phyloP scores from a whole-genome alignment of 2,113 vertebrate species.

The Clarias gariepinus region DNA sequence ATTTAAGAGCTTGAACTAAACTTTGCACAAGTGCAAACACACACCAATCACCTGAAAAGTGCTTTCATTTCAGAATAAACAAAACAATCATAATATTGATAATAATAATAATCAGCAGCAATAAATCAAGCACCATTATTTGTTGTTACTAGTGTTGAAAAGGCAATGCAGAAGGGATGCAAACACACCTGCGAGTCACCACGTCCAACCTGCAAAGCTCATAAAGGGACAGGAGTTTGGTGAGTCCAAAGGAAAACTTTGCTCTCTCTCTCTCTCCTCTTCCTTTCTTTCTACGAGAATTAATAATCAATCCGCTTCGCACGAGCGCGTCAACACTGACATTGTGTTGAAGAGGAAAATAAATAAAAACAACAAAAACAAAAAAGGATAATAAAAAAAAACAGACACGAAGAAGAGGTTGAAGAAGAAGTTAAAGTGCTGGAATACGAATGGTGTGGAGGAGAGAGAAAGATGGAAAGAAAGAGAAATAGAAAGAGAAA shows the following conservation, averaged over 20 bases:
- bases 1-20: not conserved
- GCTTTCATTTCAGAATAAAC: not conserved
- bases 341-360: not conserved
- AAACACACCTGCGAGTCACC: constrained; percentile 30
- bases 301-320: not conserved
- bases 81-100: not conserved
- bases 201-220: constrained; percentile 19
- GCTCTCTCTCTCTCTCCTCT: not conserved
- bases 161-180: not conserved
- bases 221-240: constrained; percentile 19
- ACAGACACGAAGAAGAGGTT: not conserved
- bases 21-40: not conserved
- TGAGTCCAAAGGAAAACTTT: constrained; percentile 17
- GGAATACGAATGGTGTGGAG: too few species aligned
- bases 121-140: not conserved
- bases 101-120: not conserved
- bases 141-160: not conserved
- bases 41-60: not conserved
- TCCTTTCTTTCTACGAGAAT: not conserved
- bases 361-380: not conserved
- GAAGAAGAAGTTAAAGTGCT: not conserved
- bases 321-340: not conserved
- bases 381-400: not conserved
- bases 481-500: not conserved
- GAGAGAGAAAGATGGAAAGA: not conserved